Percentiles rank a stretch among this genome's conserved stretches.
phyloP scores from a whole-genome alignment of 2,797 vertebrate genomes.

The Varecia variegata region DNA sequence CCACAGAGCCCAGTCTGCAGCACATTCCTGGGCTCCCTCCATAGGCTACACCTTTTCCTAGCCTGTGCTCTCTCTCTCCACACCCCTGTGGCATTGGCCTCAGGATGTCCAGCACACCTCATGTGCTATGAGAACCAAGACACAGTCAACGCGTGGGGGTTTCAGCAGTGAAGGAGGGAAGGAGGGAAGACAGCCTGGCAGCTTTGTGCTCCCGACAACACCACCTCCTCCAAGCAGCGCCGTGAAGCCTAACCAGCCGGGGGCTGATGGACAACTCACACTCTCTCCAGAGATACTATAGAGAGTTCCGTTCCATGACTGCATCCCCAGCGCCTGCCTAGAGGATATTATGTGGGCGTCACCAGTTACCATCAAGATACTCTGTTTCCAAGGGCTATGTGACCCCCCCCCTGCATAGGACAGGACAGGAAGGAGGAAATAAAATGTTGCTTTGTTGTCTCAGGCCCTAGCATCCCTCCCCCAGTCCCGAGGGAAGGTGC shows the following conservation, averaged over 20 bases:
- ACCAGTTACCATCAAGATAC: not conserved
- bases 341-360: not conserved
- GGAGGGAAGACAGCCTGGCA: not conserved
- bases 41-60: too few species aligned
- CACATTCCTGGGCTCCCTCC: not conserved
- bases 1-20: not conserved
- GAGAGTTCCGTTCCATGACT: accelerated
- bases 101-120: not conserved
- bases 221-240: not conserved
- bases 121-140: not conserved
- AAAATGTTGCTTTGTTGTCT: not conserved
- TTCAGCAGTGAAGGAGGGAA: not conserved
- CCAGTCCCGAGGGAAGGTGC: not conserved
- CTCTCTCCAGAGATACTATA: not conserved
- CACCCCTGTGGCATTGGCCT: not conserved
- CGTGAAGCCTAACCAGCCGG: not conserved
- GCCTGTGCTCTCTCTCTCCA: not conserved
- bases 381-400: not conserved
- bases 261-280: not conserved
- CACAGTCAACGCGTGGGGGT: too few species aligned
- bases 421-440: not conserved
- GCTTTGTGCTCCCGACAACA: not conserved
- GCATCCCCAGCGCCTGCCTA: not conserved
- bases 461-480: too few species aligned
- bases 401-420: too few species aligned